Conservation (phyloP, 2,797 vertebrate species). For the Eleutherodactylus coqui region DNA sequence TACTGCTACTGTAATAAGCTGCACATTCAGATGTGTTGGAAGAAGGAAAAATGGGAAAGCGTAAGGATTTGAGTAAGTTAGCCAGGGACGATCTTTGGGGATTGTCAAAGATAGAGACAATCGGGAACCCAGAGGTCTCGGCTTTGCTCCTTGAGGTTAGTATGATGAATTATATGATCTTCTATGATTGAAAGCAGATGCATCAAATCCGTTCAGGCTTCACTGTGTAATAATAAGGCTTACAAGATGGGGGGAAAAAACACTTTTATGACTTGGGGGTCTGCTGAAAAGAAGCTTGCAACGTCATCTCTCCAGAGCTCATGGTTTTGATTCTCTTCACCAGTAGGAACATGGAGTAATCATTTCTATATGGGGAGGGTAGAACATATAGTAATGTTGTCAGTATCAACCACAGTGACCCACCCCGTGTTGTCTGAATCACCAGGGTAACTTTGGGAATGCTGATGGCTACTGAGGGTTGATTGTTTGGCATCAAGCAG, state of each 20-base stretch:
- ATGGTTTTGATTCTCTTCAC: background rate
- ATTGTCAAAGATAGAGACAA: background rate
- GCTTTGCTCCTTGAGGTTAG: conserved; percentile 13
- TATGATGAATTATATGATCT: conserved; percentile 20
- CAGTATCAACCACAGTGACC: background rate
- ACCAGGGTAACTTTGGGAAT: background rate
- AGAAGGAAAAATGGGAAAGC: too few relatives aligned
- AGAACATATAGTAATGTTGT: background rate
- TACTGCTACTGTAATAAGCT: too few relatives aligned
- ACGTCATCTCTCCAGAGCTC: background rate
- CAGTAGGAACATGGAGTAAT: background rate
- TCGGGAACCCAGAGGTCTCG: background rate
- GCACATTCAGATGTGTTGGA: too few relatives aligned
- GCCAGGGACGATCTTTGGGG: background rate
- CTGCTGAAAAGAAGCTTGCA: background rate
- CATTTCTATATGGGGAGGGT: background rate
- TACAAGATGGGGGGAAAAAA: background rate
- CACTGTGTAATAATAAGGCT: background rate
- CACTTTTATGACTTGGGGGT: background rate
- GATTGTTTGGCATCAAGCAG: background rate
- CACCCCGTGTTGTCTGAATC: background rate
- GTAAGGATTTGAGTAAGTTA: too few relatives aligned
- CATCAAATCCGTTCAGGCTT: conserved; percentile 10
- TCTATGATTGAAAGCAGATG: conserved; percentile 16
- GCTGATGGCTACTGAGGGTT: background rate